These are phyloP conservation scores for Aporrectodea caliginosa DNA, from an alignment of 1,140 invertebrate species.

Conservation along the genomic window DNA sequence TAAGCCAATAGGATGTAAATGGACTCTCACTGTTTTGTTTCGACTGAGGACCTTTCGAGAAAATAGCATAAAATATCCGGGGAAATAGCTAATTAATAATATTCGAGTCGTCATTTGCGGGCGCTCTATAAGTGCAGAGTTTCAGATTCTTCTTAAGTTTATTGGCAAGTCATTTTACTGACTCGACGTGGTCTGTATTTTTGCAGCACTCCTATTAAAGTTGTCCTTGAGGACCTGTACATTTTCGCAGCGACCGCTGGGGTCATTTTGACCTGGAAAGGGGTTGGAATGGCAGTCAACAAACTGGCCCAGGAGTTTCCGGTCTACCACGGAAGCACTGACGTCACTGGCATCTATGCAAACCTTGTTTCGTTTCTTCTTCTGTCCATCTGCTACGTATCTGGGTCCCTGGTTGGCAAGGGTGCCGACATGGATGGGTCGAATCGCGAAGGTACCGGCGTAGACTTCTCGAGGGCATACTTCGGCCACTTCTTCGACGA, in stretches of 20 bases:
- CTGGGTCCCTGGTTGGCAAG: slow-evolving; percentile 23
- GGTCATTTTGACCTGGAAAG: slow-evolving; percentile 24
- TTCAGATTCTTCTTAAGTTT: no score
- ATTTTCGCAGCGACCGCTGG: slow-evolving; percentile 24
- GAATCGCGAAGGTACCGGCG: slow-evolving; percentile 9
- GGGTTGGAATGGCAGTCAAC: slow-evolving; percentile 23
- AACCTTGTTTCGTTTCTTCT: slow-evolving; percentile 21
- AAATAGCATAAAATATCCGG: no score
- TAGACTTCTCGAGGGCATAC: slow-evolving; percentile 15
- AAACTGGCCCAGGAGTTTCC: slow-evolving; percentile 16
- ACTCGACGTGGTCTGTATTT: no score
- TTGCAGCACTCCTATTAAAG: slow-evolving; percentile 2
- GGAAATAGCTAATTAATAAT: no score
- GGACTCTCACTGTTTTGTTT: no score
- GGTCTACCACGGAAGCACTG: neutral
- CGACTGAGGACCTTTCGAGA: no score
- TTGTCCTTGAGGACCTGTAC: slow-evolving; percentile 24
- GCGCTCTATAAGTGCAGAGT: no score
- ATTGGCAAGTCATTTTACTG: no score
- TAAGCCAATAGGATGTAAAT: no score
- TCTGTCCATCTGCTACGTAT: slow-evolving; percentile 19
- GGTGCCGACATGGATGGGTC: slow-evolving; percentile 24
- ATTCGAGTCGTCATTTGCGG: no score
- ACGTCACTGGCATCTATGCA: slow-evolving; percentile 11
- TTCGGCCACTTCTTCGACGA: slow-evolving; percentile 24